Evolutionary conservation across 53 echinoderm and acorn worm genomes (phyloP).

Genomic region (Crossaster papposus): DNA sequence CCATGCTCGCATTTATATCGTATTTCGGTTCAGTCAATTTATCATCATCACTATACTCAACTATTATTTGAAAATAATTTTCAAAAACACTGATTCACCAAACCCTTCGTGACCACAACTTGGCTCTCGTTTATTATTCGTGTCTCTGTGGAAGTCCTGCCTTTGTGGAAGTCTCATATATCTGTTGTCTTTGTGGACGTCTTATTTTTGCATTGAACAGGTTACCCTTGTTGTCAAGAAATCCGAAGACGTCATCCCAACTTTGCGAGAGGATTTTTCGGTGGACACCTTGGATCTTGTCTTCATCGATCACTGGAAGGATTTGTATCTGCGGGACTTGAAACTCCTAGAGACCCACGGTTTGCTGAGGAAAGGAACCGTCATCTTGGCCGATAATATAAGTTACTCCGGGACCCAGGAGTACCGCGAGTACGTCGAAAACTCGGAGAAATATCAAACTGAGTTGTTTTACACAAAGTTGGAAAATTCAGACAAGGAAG

Average conservation of each 20-base stretch:
- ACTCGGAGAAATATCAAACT: conserved; percentile 29
- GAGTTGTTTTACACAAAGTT: conserved; percentile 5
- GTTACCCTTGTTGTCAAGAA: conserved; percentile 18
- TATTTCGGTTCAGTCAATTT: not conserved
- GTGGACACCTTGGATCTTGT: conserved; percentile 74
- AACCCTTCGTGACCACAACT: too few species aligned
- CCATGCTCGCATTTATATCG: too few species aligned
- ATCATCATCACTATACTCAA: not conserved
- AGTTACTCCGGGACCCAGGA: conserved; percentile 66
- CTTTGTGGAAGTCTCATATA: too few species aligned
- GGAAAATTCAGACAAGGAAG: conserved; percentile 6
- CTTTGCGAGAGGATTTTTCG: conserved; percentile 46
- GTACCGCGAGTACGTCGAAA: conserved; percentile 65
- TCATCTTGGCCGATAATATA: conserved; percentile 73
- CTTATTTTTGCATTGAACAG: not conserved
- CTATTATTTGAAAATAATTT: not conserved
- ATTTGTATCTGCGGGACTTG: conserved; percentile 67
- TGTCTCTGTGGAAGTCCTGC: too few species aligned
- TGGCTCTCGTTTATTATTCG: too few species aligned
- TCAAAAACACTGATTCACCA: not conserved
- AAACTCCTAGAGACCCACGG: conserved; percentile 62
- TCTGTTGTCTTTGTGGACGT: not conserved
- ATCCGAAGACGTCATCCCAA: conserved; percentile 70
- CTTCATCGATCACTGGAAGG: conserved; percentile 78
- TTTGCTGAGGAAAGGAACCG: conserved; percentile 65